These are phyloP conservation scores for Miniopterus natalensis DNA, from an alignment of 2,113 vertebrate genomes.

Conservation along the genomic window DNA sequence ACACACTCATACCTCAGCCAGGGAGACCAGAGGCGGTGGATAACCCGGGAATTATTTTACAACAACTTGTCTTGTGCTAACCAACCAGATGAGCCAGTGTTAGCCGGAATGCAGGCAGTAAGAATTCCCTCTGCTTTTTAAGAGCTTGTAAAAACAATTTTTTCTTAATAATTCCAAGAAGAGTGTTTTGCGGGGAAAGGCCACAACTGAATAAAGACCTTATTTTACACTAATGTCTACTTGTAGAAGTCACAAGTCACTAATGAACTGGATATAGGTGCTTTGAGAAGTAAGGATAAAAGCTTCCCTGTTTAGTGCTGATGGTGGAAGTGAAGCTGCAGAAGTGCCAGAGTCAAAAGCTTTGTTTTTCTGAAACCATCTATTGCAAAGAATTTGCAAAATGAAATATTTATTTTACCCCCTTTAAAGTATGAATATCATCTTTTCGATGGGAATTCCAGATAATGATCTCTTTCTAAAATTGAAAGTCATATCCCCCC, in stretches of 20 bases:
- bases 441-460: constrained; percentile 34
- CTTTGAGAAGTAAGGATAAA: background rate
- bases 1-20: background rate
- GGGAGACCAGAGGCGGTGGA: background rate
- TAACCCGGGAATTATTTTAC: background rate
- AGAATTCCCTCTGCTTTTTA: background rate
- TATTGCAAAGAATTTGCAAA: constrained; percentile 8
- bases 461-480: background rate
- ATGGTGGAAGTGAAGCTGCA: background rate
- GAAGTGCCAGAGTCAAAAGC: background rate
- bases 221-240: background rate
- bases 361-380: constrained; percentile 19
- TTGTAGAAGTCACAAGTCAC: background rate
- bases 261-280: background rate
- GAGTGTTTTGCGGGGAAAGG: background rate
- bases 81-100: background rate
- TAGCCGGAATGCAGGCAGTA: background rate
- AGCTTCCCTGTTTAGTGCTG: background rate
- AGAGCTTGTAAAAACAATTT: background rate
- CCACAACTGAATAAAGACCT: background rate
- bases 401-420: background rate
- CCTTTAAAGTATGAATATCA: background rate
- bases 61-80: background rate
- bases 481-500: background rate
- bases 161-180: constrained; percentile 11